Conservation (phyloP, 2,113 vertebrate genomes). For the Cepphus grylle region DNA sequence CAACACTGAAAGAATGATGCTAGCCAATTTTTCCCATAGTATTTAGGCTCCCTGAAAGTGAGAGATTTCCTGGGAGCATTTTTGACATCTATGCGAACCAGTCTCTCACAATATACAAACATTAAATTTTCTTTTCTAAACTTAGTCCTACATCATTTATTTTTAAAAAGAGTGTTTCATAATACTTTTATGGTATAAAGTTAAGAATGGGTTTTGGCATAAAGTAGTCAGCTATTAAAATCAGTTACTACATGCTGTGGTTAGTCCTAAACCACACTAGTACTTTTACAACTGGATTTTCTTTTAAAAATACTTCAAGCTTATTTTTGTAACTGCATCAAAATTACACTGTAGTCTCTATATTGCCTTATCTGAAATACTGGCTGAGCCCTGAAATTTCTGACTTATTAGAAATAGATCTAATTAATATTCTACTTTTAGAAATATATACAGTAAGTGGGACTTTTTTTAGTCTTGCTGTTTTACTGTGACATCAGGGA, state of each 20-base stretch:
- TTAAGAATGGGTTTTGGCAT: neutral
- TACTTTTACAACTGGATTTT: neutral
- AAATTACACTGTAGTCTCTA: neutral
- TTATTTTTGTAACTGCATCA: neutral
- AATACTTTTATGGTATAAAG: neutral
- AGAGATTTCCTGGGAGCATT: neutral
- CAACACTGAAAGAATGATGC: neutral
- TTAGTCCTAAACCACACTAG: neutral
- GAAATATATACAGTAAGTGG: neutral
- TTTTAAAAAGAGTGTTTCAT: neutral
- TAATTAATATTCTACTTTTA: neutral
- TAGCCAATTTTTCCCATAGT: neutral
- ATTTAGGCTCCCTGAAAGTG: neutral
- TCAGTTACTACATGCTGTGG: neutral
- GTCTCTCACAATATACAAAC: neutral
- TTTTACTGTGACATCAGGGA: neutral
- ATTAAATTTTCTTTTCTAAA: neutral
- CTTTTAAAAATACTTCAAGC: neutral
- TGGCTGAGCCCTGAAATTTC: neutral
- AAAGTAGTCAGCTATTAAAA: neutral
- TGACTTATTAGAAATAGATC: neutral
- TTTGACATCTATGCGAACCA: neutral
- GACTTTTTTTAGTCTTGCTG: neutral
- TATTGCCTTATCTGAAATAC: neutral
- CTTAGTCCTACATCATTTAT: neutral